Percentiles rank a stretch among this genome's conserved stretches.
Conservation (phyloP, 2,888 invertebrate species). For the Furcula furcula region DNA sequence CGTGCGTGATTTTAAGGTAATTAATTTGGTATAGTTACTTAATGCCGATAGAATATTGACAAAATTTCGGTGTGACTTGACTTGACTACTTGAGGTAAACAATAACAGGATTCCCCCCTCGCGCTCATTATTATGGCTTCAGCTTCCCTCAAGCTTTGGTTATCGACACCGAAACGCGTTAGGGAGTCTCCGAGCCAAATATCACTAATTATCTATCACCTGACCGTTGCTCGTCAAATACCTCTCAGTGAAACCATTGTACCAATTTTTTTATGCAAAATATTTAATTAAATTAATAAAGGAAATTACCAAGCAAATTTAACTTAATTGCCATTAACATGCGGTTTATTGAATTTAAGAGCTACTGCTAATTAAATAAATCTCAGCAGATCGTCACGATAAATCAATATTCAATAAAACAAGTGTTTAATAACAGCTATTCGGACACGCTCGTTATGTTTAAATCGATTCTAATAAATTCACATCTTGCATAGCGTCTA, state of each 20-base stretch:
- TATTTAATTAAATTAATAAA: slow-evolving; percentile 1
- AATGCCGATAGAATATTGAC: slow-evolving; percentile 18
- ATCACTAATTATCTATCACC: slow-evolving; percentile 43
- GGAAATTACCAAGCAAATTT: not conserved
- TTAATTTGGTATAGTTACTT: slow-evolving; percentile 14
- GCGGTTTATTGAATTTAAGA: not conserved
- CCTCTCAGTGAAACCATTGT: not conserved
- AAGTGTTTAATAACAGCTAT: slow-evolving; percentile 1
- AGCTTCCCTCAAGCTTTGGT: slow-evolving; percentile 67
- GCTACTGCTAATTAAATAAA: slow-evolving; percentile 1
- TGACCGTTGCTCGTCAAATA: slow-evolving; percentile 18
- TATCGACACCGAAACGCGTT: slow-evolving; percentile 63
- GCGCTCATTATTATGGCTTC: slow-evolving; percentile 67
- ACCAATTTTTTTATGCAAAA: not conserved
- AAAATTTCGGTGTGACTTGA: slow-evolving; percentile 23
- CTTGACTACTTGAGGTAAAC: slow-evolving; percentile 34
- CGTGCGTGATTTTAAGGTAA: not conserved
- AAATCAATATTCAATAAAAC: slow-evolving; percentile 6
- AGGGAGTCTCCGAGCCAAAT: slow-evolving; percentile 46
- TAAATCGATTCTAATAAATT: slow-evolving; percentile 4
- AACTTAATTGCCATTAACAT: not conserved
- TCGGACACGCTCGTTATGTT: slow-evolving; percentile 3
- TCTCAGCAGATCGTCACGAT: not conserved
- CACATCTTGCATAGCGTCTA: not conserved
- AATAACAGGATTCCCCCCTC: slow-evolving; percentile 63